These are phyloP conservation scores for Cryptotermes secundus DNA, from an alignment of 1,140 invertebrate species.

Conservation along the genomic window DNA sequence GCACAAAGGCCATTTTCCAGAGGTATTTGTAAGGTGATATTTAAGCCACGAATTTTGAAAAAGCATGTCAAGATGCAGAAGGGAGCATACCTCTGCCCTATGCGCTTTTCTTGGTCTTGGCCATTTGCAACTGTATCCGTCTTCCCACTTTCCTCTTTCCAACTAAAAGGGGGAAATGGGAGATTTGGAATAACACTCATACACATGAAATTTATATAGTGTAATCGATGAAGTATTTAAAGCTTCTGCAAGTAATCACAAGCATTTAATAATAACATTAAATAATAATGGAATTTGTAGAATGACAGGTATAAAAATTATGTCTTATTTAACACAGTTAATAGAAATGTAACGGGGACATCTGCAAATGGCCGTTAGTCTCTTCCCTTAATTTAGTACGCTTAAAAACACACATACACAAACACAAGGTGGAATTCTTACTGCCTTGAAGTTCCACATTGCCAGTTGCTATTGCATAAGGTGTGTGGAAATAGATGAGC, in stretches of 20 bases:
- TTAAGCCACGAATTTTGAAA: not conserved
- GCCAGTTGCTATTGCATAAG: constrained; percentile 28
- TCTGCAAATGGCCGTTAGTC: constrained; percentile 31
- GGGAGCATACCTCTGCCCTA: constrained; percentile 19
- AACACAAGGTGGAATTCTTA: constrained; percentile 22
- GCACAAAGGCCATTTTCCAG: constrained; percentile 28
- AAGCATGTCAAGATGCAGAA: not conserved
- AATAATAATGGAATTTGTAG: not conserved
- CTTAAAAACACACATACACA: constrained; percentile 34
- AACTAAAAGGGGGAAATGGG: not conserved
- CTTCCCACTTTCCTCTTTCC: not conserved
- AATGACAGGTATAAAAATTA: too few relatives aligned
- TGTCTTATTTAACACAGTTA: not conserved
- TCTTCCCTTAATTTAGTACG: constrained; percentile 40
- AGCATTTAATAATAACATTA: not conserved
- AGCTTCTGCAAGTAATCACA: not conserved
- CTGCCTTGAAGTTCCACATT: constrained; percentile 26
- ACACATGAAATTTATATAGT: not conserved
- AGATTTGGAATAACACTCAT: not conserved
- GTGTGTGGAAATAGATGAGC: not conserved
- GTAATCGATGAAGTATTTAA: not conserved
- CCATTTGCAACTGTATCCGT: constrained; percentile 4
- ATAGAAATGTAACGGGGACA: not conserved
- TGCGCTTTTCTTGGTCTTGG: constrained; percentile 29
- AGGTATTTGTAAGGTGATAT: constrained; percentile 22